Base-by-base conservation (phyloP, 2,888 invertebrate species). In the Lumbricus terrestris region DNA sequence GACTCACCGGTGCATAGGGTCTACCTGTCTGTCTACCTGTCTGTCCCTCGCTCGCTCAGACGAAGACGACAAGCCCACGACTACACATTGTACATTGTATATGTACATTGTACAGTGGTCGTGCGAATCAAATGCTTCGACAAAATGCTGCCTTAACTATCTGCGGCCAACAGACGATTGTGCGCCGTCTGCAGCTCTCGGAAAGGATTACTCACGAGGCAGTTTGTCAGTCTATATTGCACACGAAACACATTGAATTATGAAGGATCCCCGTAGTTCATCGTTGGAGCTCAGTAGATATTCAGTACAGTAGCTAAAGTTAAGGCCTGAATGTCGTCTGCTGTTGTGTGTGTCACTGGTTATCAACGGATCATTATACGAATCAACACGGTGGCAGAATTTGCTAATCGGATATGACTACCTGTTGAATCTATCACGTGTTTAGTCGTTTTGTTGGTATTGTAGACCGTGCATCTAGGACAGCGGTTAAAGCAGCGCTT, bases 71-170 rank as follows among this genome's bases (percentile, higher is more conserved):
- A 47, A 11, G 69, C 69, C 69, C 29, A n/a, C n/a, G 69, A n/a
- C n/a, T n/a, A n/a, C n/a, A n/a, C n/a, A n/a, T n/a, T n/a, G n/a
- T n/a, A n/a, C n/a, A n/a, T 29, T 69, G 69, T n/a, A n/a, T n/a
- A n/a, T n/a, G n/a, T n/a, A n/a, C n/a, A n/a, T n/a, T n/a, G n/a
- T n/a, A n/a, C n/a, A n/a, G 69, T 69, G 69, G 69, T 69, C 69
- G 69, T 69, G 69, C 69, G 69, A 69, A n/a, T 69, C 29, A n/a
- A 69, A 29, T 69, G 69, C 13, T 69, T 69, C n/a, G 69, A n/a
- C 69, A 69, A 69, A n/a, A 69, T 69, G 69, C 69, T 69, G 69
- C 69, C 69, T 69, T 69, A n/a, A 69, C 69, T 69, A 69, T n/a
- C n/a, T n/a, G n/a, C n/a, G 69, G 69, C n/a, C 69, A 29, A 69